phyloP scores from a whole-genome alignment of 1,140 invertebrate genomes.

The Ceratitis capitata region DNA sequence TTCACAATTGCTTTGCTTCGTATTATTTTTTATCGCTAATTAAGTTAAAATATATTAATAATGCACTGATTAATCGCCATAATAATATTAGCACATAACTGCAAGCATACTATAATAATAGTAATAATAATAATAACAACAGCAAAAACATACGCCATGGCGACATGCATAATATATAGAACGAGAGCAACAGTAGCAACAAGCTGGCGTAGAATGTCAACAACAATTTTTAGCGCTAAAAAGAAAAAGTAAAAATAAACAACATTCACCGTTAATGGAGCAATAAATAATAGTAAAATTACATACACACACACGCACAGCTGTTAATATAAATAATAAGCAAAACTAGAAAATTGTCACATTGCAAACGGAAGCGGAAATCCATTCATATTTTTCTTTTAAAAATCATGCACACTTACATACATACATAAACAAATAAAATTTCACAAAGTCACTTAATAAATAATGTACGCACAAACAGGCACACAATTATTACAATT shows the following conservation, averaged over 20 bases:
- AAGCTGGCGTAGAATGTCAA: background rate
- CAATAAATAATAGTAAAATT: background rate
- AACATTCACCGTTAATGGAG: background rate
- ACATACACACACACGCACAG: background rate
- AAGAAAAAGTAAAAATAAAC: too few species aligned
- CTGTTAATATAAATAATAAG: background rate
- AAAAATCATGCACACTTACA: background rate
- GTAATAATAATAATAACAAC: constrained; percentile 1
- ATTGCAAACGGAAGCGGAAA: constrained; percentile 8
- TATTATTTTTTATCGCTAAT: background rate
- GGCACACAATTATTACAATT: background rate
- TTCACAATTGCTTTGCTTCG: background rate
- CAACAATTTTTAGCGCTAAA: too few species aligned
- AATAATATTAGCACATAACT: background rate
- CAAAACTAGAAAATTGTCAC: background rate
- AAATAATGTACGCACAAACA: constrained; percentile 19
- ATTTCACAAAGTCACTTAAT: background rate
- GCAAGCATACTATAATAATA: too few species aligned
- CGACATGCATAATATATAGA: background rate
- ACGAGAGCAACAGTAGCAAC: background rate
- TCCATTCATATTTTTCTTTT: background rate
- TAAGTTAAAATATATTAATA: constrained; percentile 28
- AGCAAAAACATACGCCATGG: background rate
- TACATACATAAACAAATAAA: background rate
- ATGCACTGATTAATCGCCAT: background rate